A percentile compares a stretch with the other conserved stretches of the same genome.
phyloP scores from a whole-genome alignment of 2,113 vertebrate species.

The Anoplopoma fimbria region DNA sequence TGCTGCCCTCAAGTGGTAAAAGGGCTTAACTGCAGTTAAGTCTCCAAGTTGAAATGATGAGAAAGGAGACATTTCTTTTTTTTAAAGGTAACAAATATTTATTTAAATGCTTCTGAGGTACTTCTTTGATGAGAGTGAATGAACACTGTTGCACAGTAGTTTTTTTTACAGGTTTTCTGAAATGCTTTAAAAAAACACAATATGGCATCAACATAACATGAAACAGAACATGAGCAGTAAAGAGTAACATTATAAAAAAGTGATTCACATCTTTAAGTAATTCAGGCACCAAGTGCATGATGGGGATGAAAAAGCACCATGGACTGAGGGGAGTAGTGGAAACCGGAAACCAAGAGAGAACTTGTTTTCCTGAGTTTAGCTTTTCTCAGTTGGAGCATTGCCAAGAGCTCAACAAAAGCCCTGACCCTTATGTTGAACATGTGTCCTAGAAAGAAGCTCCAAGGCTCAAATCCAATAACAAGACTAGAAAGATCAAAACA shows the following conservation, averaged over 20 bases:
- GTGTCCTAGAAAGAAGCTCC: not conserved
- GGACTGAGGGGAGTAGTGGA: no score
- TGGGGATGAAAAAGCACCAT: not conserved
- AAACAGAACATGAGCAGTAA: not conserved
- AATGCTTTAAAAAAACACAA: not conserved
- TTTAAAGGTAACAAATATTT: constrained; percentile 20
- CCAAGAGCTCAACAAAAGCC: not conserved
- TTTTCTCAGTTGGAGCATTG: not conserved
- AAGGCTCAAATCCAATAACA: not conserved
- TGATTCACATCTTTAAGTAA: constrained; percentile 33
- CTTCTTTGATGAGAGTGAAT: not conserved
- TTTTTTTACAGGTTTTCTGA: constrained; percentile 5
- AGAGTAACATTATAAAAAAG: constrained; percentile 19
- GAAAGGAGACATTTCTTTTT: not conserved
- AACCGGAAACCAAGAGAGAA: not conserved
- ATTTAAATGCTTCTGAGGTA: constrained; percentile 44
- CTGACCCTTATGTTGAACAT: not conserved
- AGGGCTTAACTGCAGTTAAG: not conserved
- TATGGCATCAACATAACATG: not conserved
- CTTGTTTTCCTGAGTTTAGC: not conserved
- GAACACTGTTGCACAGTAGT: not conserved
- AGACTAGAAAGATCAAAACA: not conserved
- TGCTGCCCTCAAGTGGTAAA: constrained; percentile 65
- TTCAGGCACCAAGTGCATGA: not conserved
- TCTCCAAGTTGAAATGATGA: not conserved